phyloP scores from a whole-genome alignment of 1,140 invertebrate genomes.

The Tribolium madens region DNA sequence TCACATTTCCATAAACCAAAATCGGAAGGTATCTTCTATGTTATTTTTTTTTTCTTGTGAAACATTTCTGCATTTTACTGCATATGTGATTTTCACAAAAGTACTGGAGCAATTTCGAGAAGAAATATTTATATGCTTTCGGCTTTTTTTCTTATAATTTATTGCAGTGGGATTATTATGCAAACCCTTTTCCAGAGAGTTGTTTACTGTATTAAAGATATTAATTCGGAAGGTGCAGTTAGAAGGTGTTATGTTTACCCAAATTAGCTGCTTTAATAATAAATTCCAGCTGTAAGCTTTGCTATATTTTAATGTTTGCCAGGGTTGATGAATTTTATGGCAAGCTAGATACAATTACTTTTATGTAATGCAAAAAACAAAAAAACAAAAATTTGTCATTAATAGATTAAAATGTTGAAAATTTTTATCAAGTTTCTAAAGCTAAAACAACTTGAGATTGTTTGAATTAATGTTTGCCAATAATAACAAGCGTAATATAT shows the following conservation, averaged over 20 bases:
- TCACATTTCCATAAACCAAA: conserved; percentile 10
- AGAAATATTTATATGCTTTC: neutral
- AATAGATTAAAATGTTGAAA: neutral
- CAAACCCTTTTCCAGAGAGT: neutral
- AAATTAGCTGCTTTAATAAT: conserved; percentile 17
- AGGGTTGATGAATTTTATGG: neutral
- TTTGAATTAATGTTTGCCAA: neutral
- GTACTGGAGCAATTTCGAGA: neutral
- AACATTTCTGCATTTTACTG: neutral
- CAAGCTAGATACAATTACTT: neutral
- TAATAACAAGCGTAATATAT: neutral
- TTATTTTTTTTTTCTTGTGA: neutral
- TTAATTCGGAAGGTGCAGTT: conserved; percentile 1
- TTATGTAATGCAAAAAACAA: neutral
- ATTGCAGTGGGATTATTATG: neutral
- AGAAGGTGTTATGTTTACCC: conserved; percentile 8
- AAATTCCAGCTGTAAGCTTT: conserved; percentile 15
- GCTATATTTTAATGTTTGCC: conserved; percentile 21
- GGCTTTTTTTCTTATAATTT: neutral
- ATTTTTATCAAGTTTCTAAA: neutral
- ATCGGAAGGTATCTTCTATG: neutral
- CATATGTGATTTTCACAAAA: neutral
- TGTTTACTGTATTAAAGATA: neutral
- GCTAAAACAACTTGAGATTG: neutral
- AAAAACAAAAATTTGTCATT: neutral